A percentile compares a stretch with the other conserved stretches of the same genome.
phyloP scores from a whole-genome alignment of 2,797 vertebrate species.

The Lophotriccus pileatus region DNA sequence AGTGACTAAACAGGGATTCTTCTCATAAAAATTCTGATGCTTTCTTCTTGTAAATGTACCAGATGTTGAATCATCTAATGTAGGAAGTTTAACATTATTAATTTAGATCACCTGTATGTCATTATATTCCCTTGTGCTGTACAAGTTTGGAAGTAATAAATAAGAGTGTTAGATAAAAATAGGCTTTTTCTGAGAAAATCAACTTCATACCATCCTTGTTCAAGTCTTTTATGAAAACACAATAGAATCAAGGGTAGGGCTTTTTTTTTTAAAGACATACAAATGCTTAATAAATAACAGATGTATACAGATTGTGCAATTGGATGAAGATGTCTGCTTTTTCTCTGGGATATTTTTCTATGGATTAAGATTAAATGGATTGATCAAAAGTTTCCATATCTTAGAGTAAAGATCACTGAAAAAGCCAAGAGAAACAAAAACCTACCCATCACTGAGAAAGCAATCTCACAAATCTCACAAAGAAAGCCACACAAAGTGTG shows the following conservation, averaged over 20 bases:
- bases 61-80: constrained; percentile 48
- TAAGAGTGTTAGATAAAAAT: background rate
- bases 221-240: background rate
- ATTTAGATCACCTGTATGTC: constrained; percentile 44
- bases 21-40: constrained; percentile 47
- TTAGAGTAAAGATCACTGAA: background rate
- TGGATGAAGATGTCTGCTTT: background rate
- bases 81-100: constrained; percentile 45
- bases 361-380: background rate
- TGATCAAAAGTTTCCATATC: background rate
- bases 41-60: constrained; percentile 56
- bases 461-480: background rate
- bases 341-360: background rate
- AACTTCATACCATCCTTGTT: background rate
- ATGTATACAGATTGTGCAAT: fast-evolving
- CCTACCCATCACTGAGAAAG: background rate
- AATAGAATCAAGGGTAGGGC: background rate
- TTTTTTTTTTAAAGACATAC: background rate
- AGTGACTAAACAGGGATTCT: background rate
- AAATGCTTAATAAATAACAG: background rate
- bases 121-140: background rate
- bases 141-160: constrained; percentile 13
- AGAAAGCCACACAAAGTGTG: background rate
- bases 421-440: background rate
- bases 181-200: background rate